Percentiles rank a stretch among this genome's conserved stretches.
These are phyloP conservation scores for Chrysolina americana DNA, from an alignment of 2,888 invertebrate genomes.

Conservation along the genomic window DNA sequence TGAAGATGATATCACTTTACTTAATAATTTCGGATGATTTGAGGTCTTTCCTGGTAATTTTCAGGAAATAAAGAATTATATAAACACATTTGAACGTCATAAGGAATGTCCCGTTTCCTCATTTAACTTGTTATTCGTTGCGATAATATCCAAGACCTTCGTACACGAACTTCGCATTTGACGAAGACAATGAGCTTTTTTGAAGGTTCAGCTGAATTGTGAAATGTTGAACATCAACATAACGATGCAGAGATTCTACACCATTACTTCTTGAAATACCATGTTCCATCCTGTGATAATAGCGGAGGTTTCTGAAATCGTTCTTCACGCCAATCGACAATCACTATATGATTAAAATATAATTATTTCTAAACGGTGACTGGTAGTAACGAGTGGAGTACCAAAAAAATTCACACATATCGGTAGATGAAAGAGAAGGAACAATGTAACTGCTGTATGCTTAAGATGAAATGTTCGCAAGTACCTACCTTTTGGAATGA, in stretches of 20 bases:
- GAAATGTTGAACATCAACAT: constrained; percentile 2
- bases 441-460: too few species aligned
- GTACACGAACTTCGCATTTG: constrained; percentile 4
- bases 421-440: background rate
- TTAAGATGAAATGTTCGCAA: too few species aligned
- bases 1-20: background rate
- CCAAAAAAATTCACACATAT: background rate
- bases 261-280: background rate
- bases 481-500: too few species aligned
- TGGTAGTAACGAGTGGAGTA: background rate
- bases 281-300: background rate
- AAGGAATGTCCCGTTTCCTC: background rate
- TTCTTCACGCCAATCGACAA: background rate
- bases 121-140: constrained; percentile 10
- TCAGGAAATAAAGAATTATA: background rate
- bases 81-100: background rate
- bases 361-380: background rate
- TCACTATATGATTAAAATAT: background rate
- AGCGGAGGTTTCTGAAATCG: background rate
- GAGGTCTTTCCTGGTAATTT: background rate
- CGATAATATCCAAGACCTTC: constrained; percentile 13
- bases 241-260: background rate
- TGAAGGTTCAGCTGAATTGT: constrained; percentile 9
- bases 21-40: background rate
- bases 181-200: constrained; percentile 6